phyloP scores from a whole-genome alignment of 2,888 invertebrate species.

The Noctua janthina region DNA sequence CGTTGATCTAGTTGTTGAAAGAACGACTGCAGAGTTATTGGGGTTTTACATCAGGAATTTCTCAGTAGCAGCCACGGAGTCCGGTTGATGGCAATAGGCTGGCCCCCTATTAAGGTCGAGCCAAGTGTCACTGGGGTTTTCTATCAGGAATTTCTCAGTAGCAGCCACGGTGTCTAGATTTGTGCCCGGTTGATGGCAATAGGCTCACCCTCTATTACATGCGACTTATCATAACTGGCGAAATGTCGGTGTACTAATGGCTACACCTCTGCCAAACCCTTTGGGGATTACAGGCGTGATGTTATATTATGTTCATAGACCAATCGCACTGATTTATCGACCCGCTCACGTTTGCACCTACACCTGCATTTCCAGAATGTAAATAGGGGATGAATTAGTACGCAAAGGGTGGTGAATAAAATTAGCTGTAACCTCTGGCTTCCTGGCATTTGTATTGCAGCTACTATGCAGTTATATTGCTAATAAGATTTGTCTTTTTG shows the following conservation, averaged over 20 bases:
- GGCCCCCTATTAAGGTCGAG: background rate
- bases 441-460: constrained; percentile 44
- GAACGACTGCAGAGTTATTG: background rate
- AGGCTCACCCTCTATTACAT: background rate
- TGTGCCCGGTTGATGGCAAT: background rate
- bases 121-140: no score
- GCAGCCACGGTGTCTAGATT: background rate
- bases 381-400: constrained; percentile 66
- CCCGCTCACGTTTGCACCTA: constrained; percentile 73
- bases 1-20: background rate
- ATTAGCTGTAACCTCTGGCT: constrained; percentile 52
- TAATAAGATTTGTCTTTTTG: constrained; percentile 32
- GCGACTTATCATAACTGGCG: background rate
- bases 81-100: background rate
- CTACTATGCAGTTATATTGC: constrained; percentile 22
- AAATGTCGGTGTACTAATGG: background rate
- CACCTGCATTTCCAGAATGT: constrained; percentile 74
- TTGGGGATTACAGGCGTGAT: background rate
- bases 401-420: constrained; percentile 56
- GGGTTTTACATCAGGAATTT: no score
- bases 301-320: constrained; percentile 62
- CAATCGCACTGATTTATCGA: constrained; percentile 81
- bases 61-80: background rate
- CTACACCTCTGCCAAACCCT: background rate
- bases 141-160: background rate